Evolutionary conservation across 2,888 invertebrate species (phyloP).

Genomic region (Escarpia spicata): DNA sequence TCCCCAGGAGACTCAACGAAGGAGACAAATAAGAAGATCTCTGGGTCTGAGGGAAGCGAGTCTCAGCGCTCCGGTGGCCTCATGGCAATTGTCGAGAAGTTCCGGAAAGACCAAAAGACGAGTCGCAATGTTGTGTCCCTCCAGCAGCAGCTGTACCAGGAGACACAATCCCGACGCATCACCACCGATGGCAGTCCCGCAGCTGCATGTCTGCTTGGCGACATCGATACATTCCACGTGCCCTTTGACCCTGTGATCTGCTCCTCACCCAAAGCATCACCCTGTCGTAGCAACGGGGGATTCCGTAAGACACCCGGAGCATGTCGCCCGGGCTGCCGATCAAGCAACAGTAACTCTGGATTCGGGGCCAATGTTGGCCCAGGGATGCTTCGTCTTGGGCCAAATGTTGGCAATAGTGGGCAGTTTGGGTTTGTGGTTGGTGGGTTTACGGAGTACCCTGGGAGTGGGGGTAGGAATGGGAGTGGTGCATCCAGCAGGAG

Average conservation of each 20-base stretch:
- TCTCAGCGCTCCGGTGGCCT: conserved; percentile 19
- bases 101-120: conserved; percentile 25
- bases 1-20: not conserved
- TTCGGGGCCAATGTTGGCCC: not conserved
- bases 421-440: conserved; percentile 19
- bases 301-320: conserved; percentile 46
- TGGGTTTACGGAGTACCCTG: not conserved
- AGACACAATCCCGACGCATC: not conserved
- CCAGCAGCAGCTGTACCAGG: conserved; percentile 36
- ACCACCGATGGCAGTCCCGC: conserved; percentile 13
- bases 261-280: conserved; percentile 21
- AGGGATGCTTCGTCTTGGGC: not conserved
- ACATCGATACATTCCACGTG: conserved; percentile 20
- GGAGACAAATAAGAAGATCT: not conserved
- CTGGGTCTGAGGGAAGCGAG: conserved; percentile 9
- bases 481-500: not conserved
- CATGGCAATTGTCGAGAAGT: conserved; percentile 28
- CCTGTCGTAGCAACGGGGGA: not conserved
- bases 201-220: conserved; percentile 8
- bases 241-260: conserved; percentile 23
- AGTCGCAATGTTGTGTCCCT: conserved; percentile 29
- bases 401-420: conserved; percentile 19
- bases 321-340: conserved; percentile 33
- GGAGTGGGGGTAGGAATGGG: not conserved
- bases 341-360: conserved; percentile 14